Conservation (phyloP, 2,888 invertebrate genomes). For the Geotrupes spiniger region DNA sequence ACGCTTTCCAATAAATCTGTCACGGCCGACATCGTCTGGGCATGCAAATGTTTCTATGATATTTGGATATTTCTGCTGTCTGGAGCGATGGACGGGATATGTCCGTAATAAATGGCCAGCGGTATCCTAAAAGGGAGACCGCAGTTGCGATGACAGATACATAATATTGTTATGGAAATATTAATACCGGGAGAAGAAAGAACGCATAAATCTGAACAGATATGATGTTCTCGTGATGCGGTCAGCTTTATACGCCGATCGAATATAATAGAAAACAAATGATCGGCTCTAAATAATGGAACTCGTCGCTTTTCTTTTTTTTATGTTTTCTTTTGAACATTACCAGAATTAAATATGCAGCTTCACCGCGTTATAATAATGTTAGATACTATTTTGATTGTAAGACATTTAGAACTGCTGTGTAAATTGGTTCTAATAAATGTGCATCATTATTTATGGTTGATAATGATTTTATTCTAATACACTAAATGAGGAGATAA, state of each 20-base stretch:
- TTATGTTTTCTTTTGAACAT: no score
- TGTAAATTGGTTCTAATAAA: no score
- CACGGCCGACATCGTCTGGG: conserved; percentile 42
- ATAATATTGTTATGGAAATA: conserved; percentile 51
- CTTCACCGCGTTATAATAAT: no score
- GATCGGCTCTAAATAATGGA: conserved; percentile 7
- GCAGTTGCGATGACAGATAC: conserved; percentile 43
- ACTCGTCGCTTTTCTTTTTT: background rate
- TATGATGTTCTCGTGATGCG: conserved; percentile 20
- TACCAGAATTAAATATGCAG: no score
- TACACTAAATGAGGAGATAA: no score
- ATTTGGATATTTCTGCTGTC: conserved; percentile 41
- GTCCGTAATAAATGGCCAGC: conserved; percentile 41
- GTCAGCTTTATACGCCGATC: conserved; percentile 5
- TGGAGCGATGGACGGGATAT: conserved; percentile 38
- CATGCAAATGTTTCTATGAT: conserved; percentile 50
- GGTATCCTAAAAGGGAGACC: conserved; percentile 32
- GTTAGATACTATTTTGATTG: no score
- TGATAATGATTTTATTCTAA: no score
- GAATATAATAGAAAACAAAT: conserved; percentile 6
- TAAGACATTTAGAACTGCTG: no score
- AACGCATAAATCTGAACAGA: conserved; percentile 43
- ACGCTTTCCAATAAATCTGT: conserved; percentile 50
- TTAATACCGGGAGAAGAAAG: conserved; percentile 48
- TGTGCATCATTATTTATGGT: no score